These are phyloP conservation scores for Neodiprion fabricii DNA, from an alignment of 1,140 invertebrate genomes.

Conservation along the genomic window DNA sequence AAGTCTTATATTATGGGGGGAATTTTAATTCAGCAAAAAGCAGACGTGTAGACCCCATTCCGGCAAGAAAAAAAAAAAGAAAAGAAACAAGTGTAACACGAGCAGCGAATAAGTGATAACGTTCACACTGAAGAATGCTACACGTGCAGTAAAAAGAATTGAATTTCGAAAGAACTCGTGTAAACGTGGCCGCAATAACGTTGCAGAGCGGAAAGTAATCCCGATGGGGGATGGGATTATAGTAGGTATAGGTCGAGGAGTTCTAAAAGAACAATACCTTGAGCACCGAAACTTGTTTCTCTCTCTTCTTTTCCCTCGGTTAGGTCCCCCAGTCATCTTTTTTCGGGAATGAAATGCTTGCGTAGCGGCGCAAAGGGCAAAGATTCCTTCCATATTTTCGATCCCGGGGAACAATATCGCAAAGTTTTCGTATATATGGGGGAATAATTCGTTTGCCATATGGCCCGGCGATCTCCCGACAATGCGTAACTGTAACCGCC, in stretches of 20 bases:
- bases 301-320: background rate
- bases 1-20: background rate
- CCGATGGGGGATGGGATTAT: too few relatives aligned
- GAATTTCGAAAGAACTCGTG: background rate
- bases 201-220: background rate
- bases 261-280: background rate
- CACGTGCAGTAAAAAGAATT: background rate
- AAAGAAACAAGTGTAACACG: background rate
- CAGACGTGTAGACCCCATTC: too few relatives aligned
- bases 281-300: background rate
- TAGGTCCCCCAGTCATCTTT: background rate
- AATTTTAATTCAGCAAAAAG: conserved; percentile 4
- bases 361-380: background rate
- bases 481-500: background rate
- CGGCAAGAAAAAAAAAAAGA: background rate
- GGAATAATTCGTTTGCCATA: conserved; percentile 5
- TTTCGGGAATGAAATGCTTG: background rate
- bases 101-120: conserved; percentile 3
- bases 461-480: background rate
- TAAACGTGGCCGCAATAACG: background rate
- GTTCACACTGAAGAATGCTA: too few relatives aligned
- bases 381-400: background rate
- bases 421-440: background rate
- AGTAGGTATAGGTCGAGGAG: background rate
- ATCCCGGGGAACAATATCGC: background rate